Conservation (phyloP, 2,113 vertebrate genomes). For the Epinephelus fuscoguttatus region DNA sequence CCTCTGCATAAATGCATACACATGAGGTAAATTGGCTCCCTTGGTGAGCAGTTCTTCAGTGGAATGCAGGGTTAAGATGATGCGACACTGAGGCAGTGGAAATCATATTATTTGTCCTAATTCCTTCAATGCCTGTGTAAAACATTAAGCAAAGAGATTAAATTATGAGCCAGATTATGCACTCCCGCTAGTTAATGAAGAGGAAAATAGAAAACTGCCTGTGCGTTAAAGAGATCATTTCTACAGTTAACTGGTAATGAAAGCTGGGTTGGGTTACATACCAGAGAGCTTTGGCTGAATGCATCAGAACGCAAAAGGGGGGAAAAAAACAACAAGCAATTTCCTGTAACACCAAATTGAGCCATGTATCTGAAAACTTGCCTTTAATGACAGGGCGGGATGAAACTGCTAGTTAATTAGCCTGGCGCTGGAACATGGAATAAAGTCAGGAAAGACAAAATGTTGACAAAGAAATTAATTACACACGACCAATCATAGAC, state of each 20-base stretch:
- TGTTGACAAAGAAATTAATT: constrained; percentile 43
- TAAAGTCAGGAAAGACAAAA: constrained; percentile 51
- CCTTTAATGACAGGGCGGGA: constrained; percentile 47
- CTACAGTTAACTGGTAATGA: constrained; percentile 75
- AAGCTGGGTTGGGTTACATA: constrained; percentile 44
- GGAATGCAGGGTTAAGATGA: constrained; percentile 37
- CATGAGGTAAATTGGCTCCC: constrained; percentile 49
- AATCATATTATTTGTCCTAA: constrained; percentile 43
- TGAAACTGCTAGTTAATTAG: constrained; percentile 63
- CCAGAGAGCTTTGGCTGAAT: constrained; percentile 34
- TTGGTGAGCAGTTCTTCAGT: constrained; percentile 34
- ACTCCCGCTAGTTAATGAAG: constrained; percentile 77
- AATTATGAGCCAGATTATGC: constrained; percentile 74
- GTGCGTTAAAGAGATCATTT: constrained; percentile 60
- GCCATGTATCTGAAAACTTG: constrained; percentile 52
- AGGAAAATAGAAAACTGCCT: constrained; percentile 78
- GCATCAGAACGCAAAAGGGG: neutral
- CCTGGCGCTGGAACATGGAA: constrained; percentile 10
- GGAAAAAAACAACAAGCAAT: constrained; percentile 25
- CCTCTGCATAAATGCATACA: constrained; percentile 57
- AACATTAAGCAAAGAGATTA: constrained; percentile 66
- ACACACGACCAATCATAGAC: constrained; percentile 16
- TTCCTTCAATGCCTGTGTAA: constrained; percentile 38
- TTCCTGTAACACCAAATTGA: constrained; percentile 62
- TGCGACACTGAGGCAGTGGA: constrained; percentile 14